Conservation (phyloP, 2,797 vertebrate species). For the Florisuga fusca region DNA sequence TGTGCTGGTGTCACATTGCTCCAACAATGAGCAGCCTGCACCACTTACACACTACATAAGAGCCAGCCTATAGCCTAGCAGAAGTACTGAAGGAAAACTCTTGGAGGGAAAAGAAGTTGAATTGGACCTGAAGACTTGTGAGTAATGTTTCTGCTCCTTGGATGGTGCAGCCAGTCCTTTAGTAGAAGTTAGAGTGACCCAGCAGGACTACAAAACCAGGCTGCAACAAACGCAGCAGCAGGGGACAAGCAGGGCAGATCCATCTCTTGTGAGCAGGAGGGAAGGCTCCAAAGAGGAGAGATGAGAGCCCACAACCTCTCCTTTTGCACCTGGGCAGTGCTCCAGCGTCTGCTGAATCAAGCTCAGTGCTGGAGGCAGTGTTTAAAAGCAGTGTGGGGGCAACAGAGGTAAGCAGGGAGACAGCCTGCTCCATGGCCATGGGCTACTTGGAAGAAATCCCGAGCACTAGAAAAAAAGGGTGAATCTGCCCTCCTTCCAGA, state of each 20-base stretch:
- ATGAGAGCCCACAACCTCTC: neutral
- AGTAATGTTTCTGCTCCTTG: rapidly evolving
- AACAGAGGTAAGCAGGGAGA: neutral
- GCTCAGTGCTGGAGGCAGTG: neutral
- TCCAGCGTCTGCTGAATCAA: neutral
- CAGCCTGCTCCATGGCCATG: neutral
- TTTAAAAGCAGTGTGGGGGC: neutral
- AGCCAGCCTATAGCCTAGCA: neutral
- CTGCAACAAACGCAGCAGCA: neutral
- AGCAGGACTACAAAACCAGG: rapidly evolving
- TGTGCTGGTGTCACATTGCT: neutral
- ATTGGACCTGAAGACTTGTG: neutral
- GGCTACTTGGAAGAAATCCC: slow-evolving; percentile 23
- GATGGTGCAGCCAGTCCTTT: neutral
- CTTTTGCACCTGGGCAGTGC: neutral
- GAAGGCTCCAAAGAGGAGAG: neutral
- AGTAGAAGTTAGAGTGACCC: neutral
- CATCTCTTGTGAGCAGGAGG: neutral
- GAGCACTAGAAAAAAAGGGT: neutral
- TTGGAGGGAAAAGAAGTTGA: neutral
- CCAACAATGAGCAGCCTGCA: neutral
- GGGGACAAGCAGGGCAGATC: neutral
- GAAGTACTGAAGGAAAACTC: neutral
- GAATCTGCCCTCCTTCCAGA: neutral
- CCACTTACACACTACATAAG: rapidly evolving